A percentile compares a stretch with the other conserved stretches of the same genome.
Evolutionary conservation across 2,888 invertebrate genomes (phyloP).

Genomic region (Eupithecia inturbata): DNA sequence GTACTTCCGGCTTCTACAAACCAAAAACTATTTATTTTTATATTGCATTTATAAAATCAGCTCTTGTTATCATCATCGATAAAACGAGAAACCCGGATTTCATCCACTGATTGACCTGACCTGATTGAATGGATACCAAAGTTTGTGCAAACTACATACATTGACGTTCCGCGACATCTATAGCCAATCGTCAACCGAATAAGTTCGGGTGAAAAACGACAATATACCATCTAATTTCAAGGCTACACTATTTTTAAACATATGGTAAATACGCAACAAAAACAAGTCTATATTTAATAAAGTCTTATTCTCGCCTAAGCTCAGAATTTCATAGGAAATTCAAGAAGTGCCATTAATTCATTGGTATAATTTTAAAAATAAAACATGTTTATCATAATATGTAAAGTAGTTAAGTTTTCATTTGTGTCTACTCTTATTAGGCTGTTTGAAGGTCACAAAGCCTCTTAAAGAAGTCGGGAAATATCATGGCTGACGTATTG

Average conservation of each 20-base stretch:
- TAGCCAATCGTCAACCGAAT: too few species aligned
- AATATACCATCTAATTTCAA: conserved; percentile 1
- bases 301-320: not conserved
- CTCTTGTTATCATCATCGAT: too few species aligned
- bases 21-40: too few species aligned
- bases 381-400: conserved; percentile 10
- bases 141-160: too few species aligned
- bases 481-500: conserved; percentile 50
- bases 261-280: not conserved
- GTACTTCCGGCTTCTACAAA: too few species aligned
- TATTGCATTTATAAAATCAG: too few species aligned
- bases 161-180: too few species aligned
- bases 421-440: conserved; percentile 23
- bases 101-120: too few species aligned
- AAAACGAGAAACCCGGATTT: too few species aligned
- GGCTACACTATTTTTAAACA: not conserved
- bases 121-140: too few species aligned
- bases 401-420: conserved; percentile 9
- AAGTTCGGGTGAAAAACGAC: too few species aligned
- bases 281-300: not conserved
- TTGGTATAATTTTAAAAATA: conserved; percentile 10
- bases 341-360: not conserved
- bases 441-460: conserved; percentile 61
- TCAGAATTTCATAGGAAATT: conserved; percentile 12
- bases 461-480: conserved; percentile 75